Evolutionary conservation across 2,113 vertebrate genomes (phyloP).

Genomic region (Prunella fulvescens): DNA sequence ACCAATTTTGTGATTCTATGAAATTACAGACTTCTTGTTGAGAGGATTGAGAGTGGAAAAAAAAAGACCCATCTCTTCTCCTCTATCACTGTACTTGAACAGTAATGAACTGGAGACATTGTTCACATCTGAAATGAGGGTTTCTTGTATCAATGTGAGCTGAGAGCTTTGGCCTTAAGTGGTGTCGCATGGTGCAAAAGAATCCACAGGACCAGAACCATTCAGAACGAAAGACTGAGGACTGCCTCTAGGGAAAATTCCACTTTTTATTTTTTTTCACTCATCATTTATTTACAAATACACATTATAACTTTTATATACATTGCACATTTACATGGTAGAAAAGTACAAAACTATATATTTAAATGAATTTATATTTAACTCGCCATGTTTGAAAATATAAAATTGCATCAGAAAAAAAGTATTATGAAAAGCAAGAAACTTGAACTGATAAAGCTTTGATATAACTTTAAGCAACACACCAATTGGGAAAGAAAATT

Average conservation of each 20-base stretch:
- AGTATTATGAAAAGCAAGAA: slow-evolving; percentile 85
- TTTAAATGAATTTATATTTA: slow-evolving; percentile 99
- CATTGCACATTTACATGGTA: slow-evolving; percentile 99
- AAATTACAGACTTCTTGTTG: background rate
- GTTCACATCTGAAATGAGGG: background rate
- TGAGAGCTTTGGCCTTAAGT: background rate
- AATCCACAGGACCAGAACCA: background rate
- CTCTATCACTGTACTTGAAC: background rate
- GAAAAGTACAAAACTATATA: slow-evolving; percentile 99
- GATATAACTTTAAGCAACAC: slow-evolving; percentile 79
- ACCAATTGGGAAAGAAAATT: slow-evolving; percentile 41
- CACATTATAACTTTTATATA: slow-evolving; percentile 99
- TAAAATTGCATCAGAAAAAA: slow-evolving; percentile 88
- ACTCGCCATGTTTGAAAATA: slow-evolving; percentile 94
- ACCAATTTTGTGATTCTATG: background rate
- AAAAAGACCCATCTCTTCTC: background rate
- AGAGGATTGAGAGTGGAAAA: background rate
- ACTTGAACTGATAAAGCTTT: slow-evolving; percentile 84
- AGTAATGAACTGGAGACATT: background rate
- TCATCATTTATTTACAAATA: slow-evolving; percentile 99
- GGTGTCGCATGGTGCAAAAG: background rate
- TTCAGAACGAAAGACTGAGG: background rate
- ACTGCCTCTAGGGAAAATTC: slow-evolving; percentile 75
- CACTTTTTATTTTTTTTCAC: slow-evolving; percentile 89
- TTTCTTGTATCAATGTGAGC: background rate